Percentiles rank a stretch among this genome's conserved stretches.
phyloP scores from a whole-genome alignment of 2,888 invertebrate genomes.

The Polymixis lichenea region DNA sequence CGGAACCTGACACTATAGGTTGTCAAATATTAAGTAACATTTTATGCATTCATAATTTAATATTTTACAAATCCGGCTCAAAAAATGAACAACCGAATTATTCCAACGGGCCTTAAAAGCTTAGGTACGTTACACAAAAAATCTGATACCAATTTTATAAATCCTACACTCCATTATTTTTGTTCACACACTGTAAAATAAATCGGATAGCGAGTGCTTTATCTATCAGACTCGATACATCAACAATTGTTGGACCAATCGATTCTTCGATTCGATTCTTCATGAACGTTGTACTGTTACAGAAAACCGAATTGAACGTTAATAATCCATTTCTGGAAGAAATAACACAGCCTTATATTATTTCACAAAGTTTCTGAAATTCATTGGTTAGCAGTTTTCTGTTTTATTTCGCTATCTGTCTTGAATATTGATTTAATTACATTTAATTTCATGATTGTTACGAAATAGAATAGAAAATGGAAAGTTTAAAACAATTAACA shows the following conservation, averaged over 20 bases:
- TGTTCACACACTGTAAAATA: conserved; percentile 58
- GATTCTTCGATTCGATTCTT: conserved; percentile 36
- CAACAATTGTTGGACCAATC: conserved; percentile 51
- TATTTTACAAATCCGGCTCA: conserved; percentile 7
- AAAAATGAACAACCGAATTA: conserved; percentile 9
- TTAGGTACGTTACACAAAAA: conserved; percentile 7
- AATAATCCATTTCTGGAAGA: conserved; percentile 32
- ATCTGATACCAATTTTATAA: conserved; percentile 37
- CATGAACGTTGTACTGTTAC: conserved; percentile 34
- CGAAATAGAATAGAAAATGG: neutral
- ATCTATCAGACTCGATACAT: conserved; percentile 53
- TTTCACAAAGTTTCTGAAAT: conserved; percentile 26
- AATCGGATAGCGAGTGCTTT: conserved; percentile 51
- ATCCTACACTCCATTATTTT: conserved; percentile 57
- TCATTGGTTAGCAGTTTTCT: conserved; percentile 35
- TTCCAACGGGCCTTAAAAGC: conserved; percentile 20
- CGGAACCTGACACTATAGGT: neutral
- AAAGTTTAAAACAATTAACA: conserved; percentile 37
- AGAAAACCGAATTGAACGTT: conserved; percentile 46
- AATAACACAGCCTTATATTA: conserved; percentile 32
- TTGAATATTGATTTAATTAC: conserved; percentile 28
- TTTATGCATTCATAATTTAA: neutral
- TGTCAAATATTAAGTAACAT: neutral
- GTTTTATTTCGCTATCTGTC: conserved; percentile 6
- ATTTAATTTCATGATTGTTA: conserved; percentile 1